Evolutionary conservation across 2,888 invertebrate genomes (phyloP).

Genomic region (Meganola albula): DNA sequence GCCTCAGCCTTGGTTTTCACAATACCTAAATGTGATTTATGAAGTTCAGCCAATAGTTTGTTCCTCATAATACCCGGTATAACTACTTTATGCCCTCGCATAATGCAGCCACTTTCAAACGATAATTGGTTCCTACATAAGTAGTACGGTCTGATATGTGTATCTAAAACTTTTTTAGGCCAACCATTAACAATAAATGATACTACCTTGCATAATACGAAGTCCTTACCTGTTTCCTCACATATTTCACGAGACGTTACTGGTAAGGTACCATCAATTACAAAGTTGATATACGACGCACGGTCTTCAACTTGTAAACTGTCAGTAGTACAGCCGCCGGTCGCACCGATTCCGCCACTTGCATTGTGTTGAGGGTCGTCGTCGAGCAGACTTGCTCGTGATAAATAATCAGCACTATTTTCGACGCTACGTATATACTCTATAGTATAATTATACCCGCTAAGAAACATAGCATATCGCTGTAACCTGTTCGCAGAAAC

Average conservation of each 20-base stretch:
- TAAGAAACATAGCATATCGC: slow-evolving; percentile 25
- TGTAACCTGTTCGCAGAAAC: too few species aligned
- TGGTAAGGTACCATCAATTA: slow-evolving; percentile 2
- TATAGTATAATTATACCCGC: slow-evolving; percentile 24
- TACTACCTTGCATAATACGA: too few species aligned
- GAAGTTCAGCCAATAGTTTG: slow-evolving; percentile 1
- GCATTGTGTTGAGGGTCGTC: too few species aligned
- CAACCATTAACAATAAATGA: slow-evolving; percentile 1
- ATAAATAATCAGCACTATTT: too few species aligned
- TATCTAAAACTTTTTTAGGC: slow-evolving; percentile 1
- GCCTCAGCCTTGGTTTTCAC: neutral
- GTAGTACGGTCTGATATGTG: slow-evolving; percentile 2
- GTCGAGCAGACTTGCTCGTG: too few species aligned
- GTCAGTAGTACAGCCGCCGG: too few species aligned
- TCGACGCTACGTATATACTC: slow-evolving; percentile 19
- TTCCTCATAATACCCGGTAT: neutral
- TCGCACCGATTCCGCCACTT: too few species aligned
- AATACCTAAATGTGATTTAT: slow-evolving; percentile 4
- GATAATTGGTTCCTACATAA: slow-evolving; percentile 6
- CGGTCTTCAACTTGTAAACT: too few species aligned
- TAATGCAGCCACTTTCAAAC: slow-evolving; percentile 1
- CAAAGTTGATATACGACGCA: slow-evolving; percentile 5
- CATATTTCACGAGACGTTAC: slow-evolving; percentile 1
- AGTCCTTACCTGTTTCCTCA: neutral
- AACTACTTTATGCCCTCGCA: slow-evolving; percentile 7